phyloP scores from a whole-genome alignment of 2,888 invertebrate genomes.

The Clunio marinus region DNA sequence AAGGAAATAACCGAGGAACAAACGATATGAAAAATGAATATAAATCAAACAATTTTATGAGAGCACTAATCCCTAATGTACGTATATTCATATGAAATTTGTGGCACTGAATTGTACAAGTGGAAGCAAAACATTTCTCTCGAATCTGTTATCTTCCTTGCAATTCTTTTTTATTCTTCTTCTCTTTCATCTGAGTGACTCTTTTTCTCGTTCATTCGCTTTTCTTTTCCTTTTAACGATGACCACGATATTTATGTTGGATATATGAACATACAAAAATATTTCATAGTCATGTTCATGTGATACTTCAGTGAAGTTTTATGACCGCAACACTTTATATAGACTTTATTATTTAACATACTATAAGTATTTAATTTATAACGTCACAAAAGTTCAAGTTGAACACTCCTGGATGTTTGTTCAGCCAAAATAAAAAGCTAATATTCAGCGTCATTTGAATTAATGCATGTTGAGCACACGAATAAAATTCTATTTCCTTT shows the following conservation, averaged over 20 bases:
- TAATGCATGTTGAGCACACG: constrained; percentile 22
- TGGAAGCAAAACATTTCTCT: neutral
- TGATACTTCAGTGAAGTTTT: too few relatives aligned
- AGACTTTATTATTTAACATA: too few relatives aligned
- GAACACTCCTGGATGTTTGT: neutral
- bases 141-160: constrained; percentile 17
- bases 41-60: constrained; percentile 38
- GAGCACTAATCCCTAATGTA: constrained; percentile 28
- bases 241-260: too few relatives aligned
- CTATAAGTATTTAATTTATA: too few relatives aligned
- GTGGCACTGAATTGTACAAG: neutral
- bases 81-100: constrained; percentile 15
- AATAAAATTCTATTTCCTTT: constrained; percentile 34
- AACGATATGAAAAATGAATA: constrained; percentile 25
- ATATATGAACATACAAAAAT: constrained; percentile 18
- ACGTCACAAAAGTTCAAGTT: too few relatives aligned
- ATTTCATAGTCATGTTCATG: constrained; percentile 11
- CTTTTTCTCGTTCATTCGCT: neutral
- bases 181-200: neutral
- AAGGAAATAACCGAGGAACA: constrained; percentile 21
- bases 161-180: neutral
- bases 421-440: constrained; percentile 25
- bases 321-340: too few relatives aligned
- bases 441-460: constrained; percentile 30
- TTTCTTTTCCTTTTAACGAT: neutral